Evolutionary conservation across 2,113 vertebrate species (phyloP), one percentile per base, ranked within the genome.

Genomic region (Hypocryptadius cinnamomeus): DNA sequence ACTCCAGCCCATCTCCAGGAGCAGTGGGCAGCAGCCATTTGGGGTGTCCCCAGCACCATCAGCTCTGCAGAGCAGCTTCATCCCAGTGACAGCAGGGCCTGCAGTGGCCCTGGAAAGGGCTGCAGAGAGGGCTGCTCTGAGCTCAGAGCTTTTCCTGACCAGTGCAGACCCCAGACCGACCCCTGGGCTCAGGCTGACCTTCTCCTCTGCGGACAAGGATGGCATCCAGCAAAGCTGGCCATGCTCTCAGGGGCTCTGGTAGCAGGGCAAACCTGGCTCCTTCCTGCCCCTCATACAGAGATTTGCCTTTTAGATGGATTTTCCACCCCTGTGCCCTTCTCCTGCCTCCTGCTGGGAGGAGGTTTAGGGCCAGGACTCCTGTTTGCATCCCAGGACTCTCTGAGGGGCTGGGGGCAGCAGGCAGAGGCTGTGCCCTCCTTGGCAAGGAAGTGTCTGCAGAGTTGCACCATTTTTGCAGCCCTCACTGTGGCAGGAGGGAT

Each of bases 321-420:
- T 90, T 13, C 19, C 5, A 3, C 18, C 42, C 37, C 64, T 87
- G 56, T 15, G 16, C 23, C 68, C 48, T 89, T 60, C 39, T 42
- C 44, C 73, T 69, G 12, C 39, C 35, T 93, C 61, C 85, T 82
- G 40, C 63, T 59, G 66, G 54, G 50, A 8, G 13, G 8, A 45
- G 31, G 3, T 51, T 92, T 61, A 13, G 57, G 40, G 42, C 63
- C 45, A 54, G 59, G 15, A 10, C 30, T 33, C 25, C 44, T 23
- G 21, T 45, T 31, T 37, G 51, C 45, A 42, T 3, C 25, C 48
- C 78, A 1, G 13, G 60, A 3, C 39, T 11, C 50, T 11, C 19
- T 0, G 2, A 61, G 39, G 40, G 23, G 1, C 18, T 11, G 19
- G 6, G 8, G 10, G 9, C 0, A 1, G 24, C 14, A 21, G 37